These are phyloP conservation scores for Saccopteryx leptura DNA, from an alignment of 2,113 vertebrate genomes.

Conservation along the genomic window DNA sequence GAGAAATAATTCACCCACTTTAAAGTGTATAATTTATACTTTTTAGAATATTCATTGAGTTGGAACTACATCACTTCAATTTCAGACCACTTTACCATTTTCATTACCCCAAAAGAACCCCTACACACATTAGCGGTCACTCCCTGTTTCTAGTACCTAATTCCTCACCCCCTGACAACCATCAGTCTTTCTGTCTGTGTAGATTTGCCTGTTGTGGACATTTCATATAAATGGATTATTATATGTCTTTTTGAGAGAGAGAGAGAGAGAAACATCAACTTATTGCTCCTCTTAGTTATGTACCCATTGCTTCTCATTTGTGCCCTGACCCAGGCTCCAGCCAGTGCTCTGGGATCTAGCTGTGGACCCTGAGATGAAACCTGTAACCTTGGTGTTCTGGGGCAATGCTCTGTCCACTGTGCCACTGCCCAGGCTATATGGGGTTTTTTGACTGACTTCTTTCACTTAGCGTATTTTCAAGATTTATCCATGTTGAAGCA, in stretches of 20 bases:
- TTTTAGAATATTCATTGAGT: neutral
- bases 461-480: neutral
- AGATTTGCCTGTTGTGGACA: neutral
- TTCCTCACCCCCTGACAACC: neutral
- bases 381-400: too few species aligned
- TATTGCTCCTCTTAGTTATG: too few species aligned
- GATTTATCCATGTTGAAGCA: neutral
- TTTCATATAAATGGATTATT: neutral
- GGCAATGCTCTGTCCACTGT: too few species aligned
- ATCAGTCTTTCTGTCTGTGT: neutral
- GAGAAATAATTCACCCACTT: neutral
- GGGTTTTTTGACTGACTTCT: neutral
- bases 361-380: too few species aligned
- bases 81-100: conserved; percentile 57
- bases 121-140: neutral
- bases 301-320: too few species aligned
- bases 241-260: too few species aligned
- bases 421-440: too few species aligned
- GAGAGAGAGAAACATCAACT: too few species aligned
- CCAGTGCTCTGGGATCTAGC: too few species aligned
- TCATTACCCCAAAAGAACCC: neutral
- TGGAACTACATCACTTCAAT: neutral
- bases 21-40: neutral
- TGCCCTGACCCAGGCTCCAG: too few species aligned
- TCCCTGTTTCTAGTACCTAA: neutral